Evolutionary conservation across 2,888 invertebrate genomes (phyloP).

Genomic region (Tetragnatha montana): DNA sequence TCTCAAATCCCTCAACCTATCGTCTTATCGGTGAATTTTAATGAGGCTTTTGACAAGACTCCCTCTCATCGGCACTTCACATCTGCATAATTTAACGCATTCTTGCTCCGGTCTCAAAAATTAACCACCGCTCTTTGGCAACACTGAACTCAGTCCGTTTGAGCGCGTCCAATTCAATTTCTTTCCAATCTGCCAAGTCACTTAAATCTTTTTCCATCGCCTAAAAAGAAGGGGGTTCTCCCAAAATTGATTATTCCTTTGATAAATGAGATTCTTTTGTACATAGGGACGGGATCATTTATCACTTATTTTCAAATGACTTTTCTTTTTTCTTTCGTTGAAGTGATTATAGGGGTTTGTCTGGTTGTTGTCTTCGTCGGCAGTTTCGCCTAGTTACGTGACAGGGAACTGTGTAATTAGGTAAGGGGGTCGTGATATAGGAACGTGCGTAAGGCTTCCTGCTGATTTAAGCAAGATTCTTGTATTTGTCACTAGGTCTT

Average conservation of each 20-base stretch:
- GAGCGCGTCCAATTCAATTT: neutral
- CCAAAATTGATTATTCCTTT: constrained; percentile 3
- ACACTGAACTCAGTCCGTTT: neutral
- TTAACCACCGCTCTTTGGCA: neutral
- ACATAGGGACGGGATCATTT: constrained; percentile 10
- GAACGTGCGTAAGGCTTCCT: neutral
- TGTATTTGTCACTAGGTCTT: neutral
- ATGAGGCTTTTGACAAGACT: neutral
- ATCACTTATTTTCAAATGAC: constrained; percentile 3
- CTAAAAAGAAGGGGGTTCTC: neutral
- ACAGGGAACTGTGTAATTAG: neutral
- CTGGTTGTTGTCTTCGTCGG: neutral
- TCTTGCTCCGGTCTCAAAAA: neutral
- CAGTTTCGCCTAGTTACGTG: neutral
- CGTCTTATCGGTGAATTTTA: neutral
- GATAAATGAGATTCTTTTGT: constrained; percentile 35
- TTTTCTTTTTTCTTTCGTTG: constrained; percentile 1
- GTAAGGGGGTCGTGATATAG: neutral
- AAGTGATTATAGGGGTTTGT: constrained; percentile 38
- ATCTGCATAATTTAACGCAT: neutral
- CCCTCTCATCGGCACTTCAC: neutral
- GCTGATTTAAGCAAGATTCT: neutral
- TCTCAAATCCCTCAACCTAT: neutral
- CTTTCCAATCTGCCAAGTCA: neutral
- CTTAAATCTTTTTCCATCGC: neutral